Conservation (phyloP, 2,888 invertebrate species). For the Drosophila yooni region DNA sequence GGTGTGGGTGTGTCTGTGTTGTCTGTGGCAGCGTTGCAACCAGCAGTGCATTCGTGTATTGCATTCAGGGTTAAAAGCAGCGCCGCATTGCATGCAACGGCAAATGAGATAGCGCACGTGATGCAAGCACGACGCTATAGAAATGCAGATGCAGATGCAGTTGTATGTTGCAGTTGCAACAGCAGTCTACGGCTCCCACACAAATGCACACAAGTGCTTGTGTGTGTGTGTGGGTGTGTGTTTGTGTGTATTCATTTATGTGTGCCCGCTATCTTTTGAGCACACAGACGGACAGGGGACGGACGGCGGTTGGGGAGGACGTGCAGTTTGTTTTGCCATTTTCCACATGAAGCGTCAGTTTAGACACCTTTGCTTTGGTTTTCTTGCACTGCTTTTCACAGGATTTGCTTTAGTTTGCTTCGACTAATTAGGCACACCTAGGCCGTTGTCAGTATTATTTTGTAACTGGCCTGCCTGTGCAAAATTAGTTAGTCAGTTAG, state of each 20-base stretch:
- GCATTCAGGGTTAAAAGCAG: constrained; percentile 78
- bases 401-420: constrained; percentile 58
- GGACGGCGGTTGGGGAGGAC: constrained; percentile 6
- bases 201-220: not conserved
- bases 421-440: constrained; percentile 75
- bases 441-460: constrained; percentile 4
- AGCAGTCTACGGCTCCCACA: not conserved
- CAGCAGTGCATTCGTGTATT: constrained; percentile 64
- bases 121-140: constrained; percentile 38
- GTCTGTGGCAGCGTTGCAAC: constrained; percentile 45
- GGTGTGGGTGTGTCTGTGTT: constrained; percentile 63
- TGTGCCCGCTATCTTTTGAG: constrained; percentile 38
- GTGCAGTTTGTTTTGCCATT: constrained; percentile 61
- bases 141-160: constrained; percentile 40
- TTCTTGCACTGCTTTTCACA: constrained; percentile 53
- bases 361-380: constrained; percentile 73
- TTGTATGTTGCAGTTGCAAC: constrained; percentile 15
- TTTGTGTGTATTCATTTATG: constrained; percentile 30
- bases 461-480: constrained; percentile 35
- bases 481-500: constrained; percentile 71
- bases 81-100: constrained; percentile 61
- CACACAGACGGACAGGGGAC: constrained; percentile 9
- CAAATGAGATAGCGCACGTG: constrained; percentile 73
- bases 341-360: constrained; percentile 78
- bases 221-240: constrained; percentile 27